Evolutionary conservation across 2,797 vertebrate genomes (phyloP).

Genomic region (Schizothorax lantsangensis): DNA sequence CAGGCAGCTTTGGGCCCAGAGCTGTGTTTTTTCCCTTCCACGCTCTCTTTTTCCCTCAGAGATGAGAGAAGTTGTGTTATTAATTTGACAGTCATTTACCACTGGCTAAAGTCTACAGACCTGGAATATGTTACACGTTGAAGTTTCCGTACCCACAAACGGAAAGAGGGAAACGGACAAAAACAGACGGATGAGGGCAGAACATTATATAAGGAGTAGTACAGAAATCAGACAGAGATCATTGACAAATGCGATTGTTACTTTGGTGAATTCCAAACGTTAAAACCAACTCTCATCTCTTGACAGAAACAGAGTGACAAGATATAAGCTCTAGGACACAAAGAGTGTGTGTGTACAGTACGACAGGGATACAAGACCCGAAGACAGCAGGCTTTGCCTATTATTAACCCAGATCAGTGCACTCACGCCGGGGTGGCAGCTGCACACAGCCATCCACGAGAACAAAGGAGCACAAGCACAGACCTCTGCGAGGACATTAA

Average conservation of each 20-base stretch:
- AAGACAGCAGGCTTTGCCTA: constrained; percentile 71
- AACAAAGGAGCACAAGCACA: constrained; percentile 65
- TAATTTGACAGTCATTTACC: constrained; percentile 60
- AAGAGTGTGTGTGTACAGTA: constrained; percentile 27
- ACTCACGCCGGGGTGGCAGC: constrained; percentile 71
- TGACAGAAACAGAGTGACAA: background rate
- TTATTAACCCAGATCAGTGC: constrained; percentile 78
- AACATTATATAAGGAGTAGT: background rate
- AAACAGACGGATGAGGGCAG: constrained; percentile 11
- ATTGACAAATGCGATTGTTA: background rate
- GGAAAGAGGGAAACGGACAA: constrained; percentile 21
- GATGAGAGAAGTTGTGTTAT: constrained; percentile 62
- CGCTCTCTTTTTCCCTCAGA: constrained; percentile 61
- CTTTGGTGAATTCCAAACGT: background rate
- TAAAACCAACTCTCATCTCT: background rate
- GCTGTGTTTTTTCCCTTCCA: constrained; percentile 65
- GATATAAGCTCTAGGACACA: constrained; percentile 12
- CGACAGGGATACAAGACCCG: constrained; percentile 36
- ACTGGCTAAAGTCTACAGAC: constrained; percentile 48
- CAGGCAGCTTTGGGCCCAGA: constrained; percentile 61
- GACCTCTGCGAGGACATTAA: constrained; percentile 62
- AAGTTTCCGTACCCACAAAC: constrained; percentile 50
- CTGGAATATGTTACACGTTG: constrained; percentile 36
- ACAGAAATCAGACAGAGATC: background rate
- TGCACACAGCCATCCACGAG: constrained; percentile 66